These are phyloP conservation scores for Metalampra italica DNA, from an alignment of 2,888 invertebrate species.

Conservation along the genomic window DNA sequence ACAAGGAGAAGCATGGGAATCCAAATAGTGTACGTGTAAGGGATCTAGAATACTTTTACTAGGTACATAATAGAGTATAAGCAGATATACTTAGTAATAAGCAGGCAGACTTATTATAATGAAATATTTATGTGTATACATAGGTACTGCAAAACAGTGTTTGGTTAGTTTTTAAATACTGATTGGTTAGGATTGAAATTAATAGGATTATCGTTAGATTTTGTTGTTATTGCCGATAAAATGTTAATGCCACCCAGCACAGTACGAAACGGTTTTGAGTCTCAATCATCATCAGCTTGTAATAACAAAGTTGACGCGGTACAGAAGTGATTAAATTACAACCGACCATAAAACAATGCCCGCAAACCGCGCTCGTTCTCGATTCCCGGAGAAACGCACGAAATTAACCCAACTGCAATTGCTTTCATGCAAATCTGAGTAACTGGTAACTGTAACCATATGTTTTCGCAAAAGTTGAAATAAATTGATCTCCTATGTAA, in stretches of 20 bases:
- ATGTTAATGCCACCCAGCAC: not conserved
- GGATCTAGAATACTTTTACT: too few species aligned
- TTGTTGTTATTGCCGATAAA: too few species aligned
- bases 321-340: slow-evolving; percentile 48
- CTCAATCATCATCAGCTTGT: slow-evolving; percentile 29
- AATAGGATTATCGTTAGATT: too few species aligned
- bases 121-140: too few species aligned
- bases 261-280: slow-evolving; percentile 10
- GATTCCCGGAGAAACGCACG: slow-evolving; percentile 26
- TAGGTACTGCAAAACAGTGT: too few species aligned
- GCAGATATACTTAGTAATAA: too few species aligned
- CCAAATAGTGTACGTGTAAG: too few species aligned
- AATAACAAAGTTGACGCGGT: slow-evolving; percentile 38
- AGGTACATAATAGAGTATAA: too few species aligned
- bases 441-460: not conserved
- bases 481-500: not conserved
- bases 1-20: too few species aligned
- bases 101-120: too few species aligned
- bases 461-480: not conserved
- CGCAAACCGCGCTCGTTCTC: slow-evolving; percentile 29
- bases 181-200: too few species aligned
- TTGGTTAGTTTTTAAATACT: too few species aligned
- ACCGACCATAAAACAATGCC: slow-evolving; percentile 42
- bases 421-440: slow-evolving; percentile 4
- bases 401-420: slow-evolving; percentile 26